Evolutionary conservation across 2,797 vertebrate genomes (phyloP), one percentile per base, ranked within the genome.

Genomic region (Phrynocephalus guinanensis): DNA sequence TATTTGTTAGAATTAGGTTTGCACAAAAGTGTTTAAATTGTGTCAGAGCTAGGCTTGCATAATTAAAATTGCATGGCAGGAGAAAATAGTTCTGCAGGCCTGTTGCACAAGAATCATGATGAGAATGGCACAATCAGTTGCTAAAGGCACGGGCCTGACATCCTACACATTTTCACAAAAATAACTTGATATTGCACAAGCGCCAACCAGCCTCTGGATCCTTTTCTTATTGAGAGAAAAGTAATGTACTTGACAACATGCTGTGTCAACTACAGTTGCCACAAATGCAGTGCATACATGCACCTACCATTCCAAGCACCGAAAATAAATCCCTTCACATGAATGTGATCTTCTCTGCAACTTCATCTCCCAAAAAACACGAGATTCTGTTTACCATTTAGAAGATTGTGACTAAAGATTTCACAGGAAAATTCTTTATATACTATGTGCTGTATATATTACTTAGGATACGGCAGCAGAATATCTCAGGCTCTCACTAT

Each of bases 211-310:
- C 83, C 72, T 91, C 24, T 78, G 28, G 33, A 86, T 9, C 30
- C 78, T 88, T 80, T 85, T 18, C 8, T 76, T 90, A 91, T 86
- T 63, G 92, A 86, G 79, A 92, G 88, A 94, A 89, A 87, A 85
- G 91, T 91, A 93, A 92, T 56, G 87, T 90, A 92, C 91, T 90
- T 87, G 83, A 88, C 83, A 92, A 88, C 89, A 71, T 85, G 76
- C 66, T 84, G 86, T 87, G 90, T 92, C 89, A 90, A 76, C 75
- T 33, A 90, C 67, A 79, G 80, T 26, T 88, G 82, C 33, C 44
- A 84, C 88, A 91, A 86, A 30, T 5, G 91, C 89, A 26, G 44
- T 3, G 38, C 33, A 13, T 24, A 60, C 5, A 33, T 6, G 66
- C 30, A 38, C 20, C 9, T 5, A 80, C 2, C 71, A 56, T 66